Base-by-base conservation (phyloP, 1,140 invertebrate genomes). In the Glomeris maerens region DNA sequence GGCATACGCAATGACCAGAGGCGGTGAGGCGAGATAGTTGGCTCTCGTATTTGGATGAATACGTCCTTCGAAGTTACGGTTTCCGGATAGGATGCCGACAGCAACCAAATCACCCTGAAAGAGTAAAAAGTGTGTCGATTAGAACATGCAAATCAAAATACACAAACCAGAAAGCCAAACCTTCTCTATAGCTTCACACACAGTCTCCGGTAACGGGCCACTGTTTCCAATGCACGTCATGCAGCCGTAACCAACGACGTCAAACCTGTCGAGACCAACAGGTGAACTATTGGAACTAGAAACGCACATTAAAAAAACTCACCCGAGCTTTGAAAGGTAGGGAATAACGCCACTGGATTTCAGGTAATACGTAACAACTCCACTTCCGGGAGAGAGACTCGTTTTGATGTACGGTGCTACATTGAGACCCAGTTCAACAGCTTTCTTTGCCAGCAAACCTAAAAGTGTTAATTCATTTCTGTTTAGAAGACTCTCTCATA, bases 221-320 rank as follows among this genome's bases (percentile, higher is more conserved):
- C 84, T 89, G 67, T 98, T 98, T 5, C 95, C 95, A 56, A 98
- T 98, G 67, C 94, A 98, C 0, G 93, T 98, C 92, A 96, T 97
- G 69, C 94, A 98, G 1, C 94, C 78, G 49, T 64, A 65, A n/a
- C 93, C 93, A 26, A 89, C 84, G 47, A 92, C 82, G 60, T 90
- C 78, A 67, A 97, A 98, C 5, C 69, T 71, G 49, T 25, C 60
- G 52, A 50, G 22, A 28, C 46, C 28, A 45, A 51, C 17, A 5
- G 5, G 20, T 7, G 17, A 42, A 42, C 20, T 42, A 42, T 17
- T 17, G 31, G n/a, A n/a, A n/a, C n/a, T n/a, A n/a, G n/a, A n/a
- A n/a, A n/a, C n/a, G n/a, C n/a, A 7, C 21, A 14, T n/a, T 20
- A 52, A 25, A n/a, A 52, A 1, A 4, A 54, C 60, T 47, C 53